Conservation (phyloP, 2,888 invertebrate species). For the Hypsopygia costalis region DNA sequence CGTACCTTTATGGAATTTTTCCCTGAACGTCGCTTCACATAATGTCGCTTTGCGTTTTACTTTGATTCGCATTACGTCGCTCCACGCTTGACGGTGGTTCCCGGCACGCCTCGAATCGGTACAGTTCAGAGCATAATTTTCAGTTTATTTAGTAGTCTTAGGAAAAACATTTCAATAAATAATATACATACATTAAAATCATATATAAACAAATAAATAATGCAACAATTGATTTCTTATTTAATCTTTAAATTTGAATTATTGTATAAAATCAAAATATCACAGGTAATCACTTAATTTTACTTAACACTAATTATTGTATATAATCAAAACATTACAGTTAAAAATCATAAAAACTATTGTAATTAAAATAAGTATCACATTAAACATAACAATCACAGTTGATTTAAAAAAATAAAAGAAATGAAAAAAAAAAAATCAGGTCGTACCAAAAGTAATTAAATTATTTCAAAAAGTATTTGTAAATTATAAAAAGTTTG, state of each 20-base stretch:
- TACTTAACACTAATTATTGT: neutral
- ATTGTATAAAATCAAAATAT: neutral
- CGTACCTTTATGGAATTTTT: too few species aligned
- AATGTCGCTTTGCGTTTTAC: slow-evolving; percentile 2
- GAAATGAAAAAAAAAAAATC: neutral
- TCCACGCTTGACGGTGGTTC: neutral
- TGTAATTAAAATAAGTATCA: neutral
- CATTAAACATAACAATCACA: neutral
- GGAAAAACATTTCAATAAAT: neutral
- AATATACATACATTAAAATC: too few species aligned
- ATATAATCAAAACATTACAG: neutral
- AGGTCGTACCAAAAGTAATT: slow-evolving; percentile 1
- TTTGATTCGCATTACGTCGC: neutral
- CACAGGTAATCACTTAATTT: neutral
- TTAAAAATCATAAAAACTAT: neutral
- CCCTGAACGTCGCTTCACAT: neutral
- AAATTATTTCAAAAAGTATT: neutral
- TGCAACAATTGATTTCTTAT: neutral
- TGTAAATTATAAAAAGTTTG: neutral
- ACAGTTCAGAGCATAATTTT: neutral
- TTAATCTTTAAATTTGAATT: neutral
- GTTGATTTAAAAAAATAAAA: neutral
- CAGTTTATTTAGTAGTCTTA: neutral
- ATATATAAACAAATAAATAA: neutral
- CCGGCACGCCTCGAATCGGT: neutral